Percentiles rank a stretch among this genome's conserved stretches.
These are phyloP conservation scores for Psittacus erithacus DNA, from an alignment of 2,113 vertebrate species.

Conservation along the genomic window DNA sequence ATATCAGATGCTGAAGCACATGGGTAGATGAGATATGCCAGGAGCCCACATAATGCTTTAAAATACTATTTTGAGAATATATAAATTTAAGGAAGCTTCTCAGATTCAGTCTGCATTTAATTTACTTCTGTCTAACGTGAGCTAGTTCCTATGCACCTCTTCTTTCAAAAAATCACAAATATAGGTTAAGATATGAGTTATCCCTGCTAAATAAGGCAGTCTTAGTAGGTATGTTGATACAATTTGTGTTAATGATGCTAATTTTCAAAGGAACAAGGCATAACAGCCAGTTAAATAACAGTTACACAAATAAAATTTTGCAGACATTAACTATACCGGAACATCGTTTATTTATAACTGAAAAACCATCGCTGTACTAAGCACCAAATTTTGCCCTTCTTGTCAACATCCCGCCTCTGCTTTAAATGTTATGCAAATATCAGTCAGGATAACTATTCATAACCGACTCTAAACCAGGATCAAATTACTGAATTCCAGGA, in stretches of 20 bases:
- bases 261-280: not conserved
- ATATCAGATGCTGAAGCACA: not conserved
- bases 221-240: not conserved
- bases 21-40: not conserved
- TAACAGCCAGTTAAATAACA: not conserved
- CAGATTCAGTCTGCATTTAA: not conserved
- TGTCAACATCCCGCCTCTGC: not conserved
- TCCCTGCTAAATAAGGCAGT: not conserved
- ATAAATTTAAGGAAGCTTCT: not conserved
- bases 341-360: not conserved
- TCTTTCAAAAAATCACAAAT: not conserved
- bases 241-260: not conserved
- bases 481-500: not conserved
- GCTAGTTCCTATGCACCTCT: rapidly evolving
- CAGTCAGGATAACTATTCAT: not conserved
- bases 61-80: not conserved
- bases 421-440: not conserved
- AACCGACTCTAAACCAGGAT: not conserved
- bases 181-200: not conserved
- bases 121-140: not conserved
- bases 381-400: not conserved
- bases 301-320: not conserved
- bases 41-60: not conserved
- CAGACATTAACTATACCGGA: not conserved
- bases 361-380: not conserved